These are phyloP conservation scores for Grus americana DNA, from an alignment of 2,113 vertebrate species.

Conservation along the genomic window DNA sequence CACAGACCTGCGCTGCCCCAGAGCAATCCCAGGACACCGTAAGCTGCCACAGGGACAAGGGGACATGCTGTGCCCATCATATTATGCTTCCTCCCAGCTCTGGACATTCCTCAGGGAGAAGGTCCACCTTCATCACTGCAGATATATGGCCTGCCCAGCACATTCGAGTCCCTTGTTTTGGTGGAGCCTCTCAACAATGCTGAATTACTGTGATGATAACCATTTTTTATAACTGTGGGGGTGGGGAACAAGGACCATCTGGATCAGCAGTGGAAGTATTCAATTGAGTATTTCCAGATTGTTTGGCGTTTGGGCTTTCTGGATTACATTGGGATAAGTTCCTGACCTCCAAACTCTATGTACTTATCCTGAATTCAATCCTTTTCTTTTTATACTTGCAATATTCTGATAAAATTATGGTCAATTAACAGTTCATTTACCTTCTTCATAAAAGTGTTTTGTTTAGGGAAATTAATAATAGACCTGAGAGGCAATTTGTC, in stretches of 20 bases:
- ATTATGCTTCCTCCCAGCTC: neutral
- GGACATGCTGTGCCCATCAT: neutral
- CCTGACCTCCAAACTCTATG: neutral
- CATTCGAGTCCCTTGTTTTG: neutral
- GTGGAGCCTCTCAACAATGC: neutral
- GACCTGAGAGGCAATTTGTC: neutral
- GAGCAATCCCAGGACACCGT: neutral
- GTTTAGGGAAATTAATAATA: neutral
- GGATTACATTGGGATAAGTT: neutral
- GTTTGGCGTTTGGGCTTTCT: neutral
- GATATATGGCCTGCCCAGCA: neutral
- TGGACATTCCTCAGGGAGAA: neutral
- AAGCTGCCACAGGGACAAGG: rapidly evolving
- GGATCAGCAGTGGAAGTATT: neutral
- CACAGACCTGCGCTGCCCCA: neutral
- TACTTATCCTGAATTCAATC: neutral
- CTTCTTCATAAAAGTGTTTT: neutral
- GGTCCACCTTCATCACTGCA: neutral
- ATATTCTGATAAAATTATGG: neutral
- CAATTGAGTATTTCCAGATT: constrained; percentile 21
- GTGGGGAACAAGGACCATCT: neutral
- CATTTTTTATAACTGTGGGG: neutral
- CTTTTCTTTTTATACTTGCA: neutral
- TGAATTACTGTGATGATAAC: neutral
- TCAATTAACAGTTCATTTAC: neutral